Base-by-base conservation (phyloP, 1,140 invertebrate species). In the Drosophila santomea region DNA sequence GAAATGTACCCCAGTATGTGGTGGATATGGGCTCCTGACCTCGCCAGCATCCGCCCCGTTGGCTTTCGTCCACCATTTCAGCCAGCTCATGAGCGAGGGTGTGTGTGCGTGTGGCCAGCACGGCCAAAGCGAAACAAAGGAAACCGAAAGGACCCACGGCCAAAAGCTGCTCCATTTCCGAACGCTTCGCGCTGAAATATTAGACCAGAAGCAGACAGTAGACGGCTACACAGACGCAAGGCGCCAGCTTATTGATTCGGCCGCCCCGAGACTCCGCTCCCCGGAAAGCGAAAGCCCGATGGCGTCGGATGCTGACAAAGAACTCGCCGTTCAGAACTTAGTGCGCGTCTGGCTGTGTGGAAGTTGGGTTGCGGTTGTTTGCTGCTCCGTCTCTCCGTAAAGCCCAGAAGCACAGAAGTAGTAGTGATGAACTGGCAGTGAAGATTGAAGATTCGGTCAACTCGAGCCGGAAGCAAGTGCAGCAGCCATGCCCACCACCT, bases 241-340 rank as follows among this genome's bases (percentile, higher is more conserved):
- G 90, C 90, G 90, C 90, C 90, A 91, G 76, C 66, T 84, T 91
- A 91, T 91, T 81, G 90, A 91, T 91, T 91, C 81, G 66, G 39
- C 41, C 64, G 38, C 64, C 66, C 55, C 60, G 17, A 45, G 11
- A 45, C 43, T 43, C 41, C 44, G 48, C 48, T 39, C 62, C 50
- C 51, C 43, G 55, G 43, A 72, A 77, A 80, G 67, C 66, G 66
- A 88, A 82, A 82, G 83, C 64, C 60, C 67, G 48, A 41, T 58
- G 47, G 44, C 57, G 47, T 48, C 63, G 83, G 82, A 88, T 81
- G 82, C 82, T 86, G 82, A 60, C 44, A 72, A 71, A 51, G 54
- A 38, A 55, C 36, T 55, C 36, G 35, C 54, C 36, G 59, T 25
- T 39, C 39, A 50, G 55, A 54, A 52, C 47, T 89, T 74, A 84